These are phyloP conservation scores for Sturnira hondurensis DNA, from an alignment of 2,113 vertebrate genomes.

Conservation along the genomic window DNA sequence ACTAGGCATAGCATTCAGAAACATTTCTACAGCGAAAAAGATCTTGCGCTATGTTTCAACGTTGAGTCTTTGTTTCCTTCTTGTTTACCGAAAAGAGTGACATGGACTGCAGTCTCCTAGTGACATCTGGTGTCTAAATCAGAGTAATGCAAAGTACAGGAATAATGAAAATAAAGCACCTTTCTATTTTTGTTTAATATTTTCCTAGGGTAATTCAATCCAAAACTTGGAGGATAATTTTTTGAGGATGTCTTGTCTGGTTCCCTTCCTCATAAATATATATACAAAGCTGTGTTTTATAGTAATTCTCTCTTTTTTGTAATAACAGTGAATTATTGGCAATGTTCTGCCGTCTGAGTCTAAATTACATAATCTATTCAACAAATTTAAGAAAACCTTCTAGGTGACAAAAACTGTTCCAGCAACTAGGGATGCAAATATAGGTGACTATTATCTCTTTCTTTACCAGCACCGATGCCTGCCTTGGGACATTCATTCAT, in stretches of 20 bases:
- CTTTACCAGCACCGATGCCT: background rate
- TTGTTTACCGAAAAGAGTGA: background rate
- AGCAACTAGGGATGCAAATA: background rate
- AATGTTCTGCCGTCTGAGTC: background rate
- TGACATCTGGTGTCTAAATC: slow-evolving; percentile 60
- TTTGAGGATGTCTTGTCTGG: background rate
- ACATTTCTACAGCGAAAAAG: background rate
- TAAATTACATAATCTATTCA: background rate
- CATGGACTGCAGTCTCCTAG: background rate
- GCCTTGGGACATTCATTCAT: background rate
- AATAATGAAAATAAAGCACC: background rate
- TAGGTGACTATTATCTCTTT: background rate
- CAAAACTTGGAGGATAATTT: background rate
- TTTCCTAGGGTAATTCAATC: background rate
- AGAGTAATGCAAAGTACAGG: background rate
- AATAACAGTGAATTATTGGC: background rate
- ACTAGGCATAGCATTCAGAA: background rate
- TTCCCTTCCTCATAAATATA: background rate
- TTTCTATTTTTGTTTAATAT: background rate
- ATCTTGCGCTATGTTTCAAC: background rate
- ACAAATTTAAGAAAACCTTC: background rate
- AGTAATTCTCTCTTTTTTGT: background rate
- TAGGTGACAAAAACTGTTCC: background rate
- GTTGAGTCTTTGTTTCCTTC: slow-evolving; percentile 33
- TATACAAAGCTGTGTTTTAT: background rate